Evolutionary conservation across 2,113 vertebrate genomes (phyloP).

Genomic region (Pseudorhombus dupliciocellatus): DNA sequence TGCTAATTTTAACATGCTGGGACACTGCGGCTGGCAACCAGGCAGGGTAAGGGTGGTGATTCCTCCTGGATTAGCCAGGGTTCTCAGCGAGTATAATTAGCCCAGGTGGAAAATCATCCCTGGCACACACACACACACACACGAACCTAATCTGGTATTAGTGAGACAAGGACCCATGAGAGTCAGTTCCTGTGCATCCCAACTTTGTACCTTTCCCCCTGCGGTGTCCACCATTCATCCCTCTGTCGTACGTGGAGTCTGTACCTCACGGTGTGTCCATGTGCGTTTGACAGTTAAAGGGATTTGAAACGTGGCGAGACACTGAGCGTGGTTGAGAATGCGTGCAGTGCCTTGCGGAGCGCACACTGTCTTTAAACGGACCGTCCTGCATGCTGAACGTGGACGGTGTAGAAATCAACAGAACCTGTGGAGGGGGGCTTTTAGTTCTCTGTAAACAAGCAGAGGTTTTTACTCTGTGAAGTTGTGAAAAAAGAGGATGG

Average conservation of each 20-base stretch:
- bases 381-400: neutral
- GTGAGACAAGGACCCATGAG: constrained; percentile 26
- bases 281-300: neutral
- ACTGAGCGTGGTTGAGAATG: constrained; percentile 74
- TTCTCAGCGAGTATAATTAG: constrained; percentile 69
- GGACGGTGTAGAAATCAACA: neutral
- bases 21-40: neutral
- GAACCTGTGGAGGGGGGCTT: neutral
- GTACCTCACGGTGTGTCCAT: constrained; percentile 14
- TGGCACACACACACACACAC: constrained; percentile 39
- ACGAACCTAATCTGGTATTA: constrained; percentile 70
- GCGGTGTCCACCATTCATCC: constrained; percentile 59
- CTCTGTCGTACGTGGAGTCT: constrained; percentile 12
- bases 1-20: constrained; percentile 21
- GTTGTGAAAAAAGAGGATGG: constrained; percentile 2
- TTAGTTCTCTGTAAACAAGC: neutral
- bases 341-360: constrained; percentile 59
- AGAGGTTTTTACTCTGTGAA: neutral
- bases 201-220: constrained; percentile 64
- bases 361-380: constrained; percentile 19
- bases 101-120: constrained; percentile 55
- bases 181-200: constrained; percentile 36
- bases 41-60: constrained; percentile 26
- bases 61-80: constrained; percentile 54
- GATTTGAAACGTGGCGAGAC: constrained; percentile 54